Evolutionary conservation across 2,797 vertebrate genomes (phyloP).

Genomic region (Eulemur coronatus): DNA sequence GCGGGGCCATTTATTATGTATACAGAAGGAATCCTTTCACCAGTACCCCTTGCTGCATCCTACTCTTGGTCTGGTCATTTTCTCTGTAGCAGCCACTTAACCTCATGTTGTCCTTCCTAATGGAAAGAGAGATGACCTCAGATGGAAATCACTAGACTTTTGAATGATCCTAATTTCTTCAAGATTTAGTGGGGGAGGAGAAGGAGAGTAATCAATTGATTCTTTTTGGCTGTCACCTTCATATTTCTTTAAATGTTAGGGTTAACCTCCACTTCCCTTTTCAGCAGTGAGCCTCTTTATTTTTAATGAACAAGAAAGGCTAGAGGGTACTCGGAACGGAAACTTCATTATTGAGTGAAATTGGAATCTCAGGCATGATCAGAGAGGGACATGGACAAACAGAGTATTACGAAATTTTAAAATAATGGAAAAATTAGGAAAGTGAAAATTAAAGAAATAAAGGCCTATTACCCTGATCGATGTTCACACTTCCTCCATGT

Average conservation of each 20-base stretch:
- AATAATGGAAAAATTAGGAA: not conserved
- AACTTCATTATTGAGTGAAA: not conserved
- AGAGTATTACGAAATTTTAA: not conserved
- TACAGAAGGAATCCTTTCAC: not conserved
- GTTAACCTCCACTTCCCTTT: not conserved
- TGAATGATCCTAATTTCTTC: not conserved
- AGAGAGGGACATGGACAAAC: not conserved
- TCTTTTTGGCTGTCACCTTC: not conserved
- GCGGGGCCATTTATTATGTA: not conserved
- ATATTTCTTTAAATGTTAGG: not conserved
- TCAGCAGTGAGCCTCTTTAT: not conserved
- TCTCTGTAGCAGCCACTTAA: not conserved
- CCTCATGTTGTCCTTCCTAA: not conserved
- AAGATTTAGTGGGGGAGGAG: not conserved
- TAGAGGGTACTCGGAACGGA: not conserved
- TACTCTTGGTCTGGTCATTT: not conserved
- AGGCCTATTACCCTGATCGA: rapidly evolving
- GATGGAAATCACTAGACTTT: not conserved
- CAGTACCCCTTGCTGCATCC: rapidly evolving
- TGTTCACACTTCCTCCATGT: rapidly evolving
- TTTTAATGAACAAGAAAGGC: not conserved
- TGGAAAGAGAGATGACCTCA: not conserved
- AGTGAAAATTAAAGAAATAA: not conserved
- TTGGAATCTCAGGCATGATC: not conserved
- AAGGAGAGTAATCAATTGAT: not conserved